Evolutionary conservation across 2,113 vertebrate species (phyloP), one percentile per base, ranked within the genome.

Genomic region (Vanacampus margaritifer): DNA sequence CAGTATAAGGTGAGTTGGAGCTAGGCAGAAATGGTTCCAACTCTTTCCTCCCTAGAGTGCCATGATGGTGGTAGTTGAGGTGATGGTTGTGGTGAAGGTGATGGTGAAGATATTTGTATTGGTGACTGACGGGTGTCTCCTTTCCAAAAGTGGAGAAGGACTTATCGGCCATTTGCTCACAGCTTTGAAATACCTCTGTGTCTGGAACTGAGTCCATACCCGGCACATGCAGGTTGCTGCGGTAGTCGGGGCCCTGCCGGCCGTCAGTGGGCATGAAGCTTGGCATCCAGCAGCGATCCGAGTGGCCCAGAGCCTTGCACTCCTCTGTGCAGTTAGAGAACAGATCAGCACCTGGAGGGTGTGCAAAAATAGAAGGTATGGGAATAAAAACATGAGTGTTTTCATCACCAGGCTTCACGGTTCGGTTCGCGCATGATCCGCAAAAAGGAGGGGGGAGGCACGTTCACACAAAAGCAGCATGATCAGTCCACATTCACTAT

Each of bases 311-410:
- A 5, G 96, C 97, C 92, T 98, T 99, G 85, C 97, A 99, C 89
- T 99, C 97, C 88, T 98, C 96, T 0, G 97, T 99, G 91, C 97
- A 99, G 88, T 99, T 99, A 77, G 96, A 98, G 90, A 98, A 99
- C 76, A 99, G 93, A 87, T 99, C 97, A 72, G 95, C 92, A 60
- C 95, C 97, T 98, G 10, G 2, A 39, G 39, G 12, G 60, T 21
- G 37, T n/a, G 7, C 6, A 4, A 58, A 14, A 5, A 8, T n/a
- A 7, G 1, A 21, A 32, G 17, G 62, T 11, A 21, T 32, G 10
- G 41, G 7, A 45, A 24, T 23, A 53, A n/a, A 36, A 37, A 39
- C 17, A 37, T 16, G n/a, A 21, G 53, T 10, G 12, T 13, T 54
- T 32, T n/a, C n/a, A n/a, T n/a, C n/a, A n/a, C n/a, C n/a, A n/a